These are phyloP conservation scores for Lithobates pipiens DNA, from an alignment of 2,797 vertebrate genomes.

Conservation along the genomic window DNA sequence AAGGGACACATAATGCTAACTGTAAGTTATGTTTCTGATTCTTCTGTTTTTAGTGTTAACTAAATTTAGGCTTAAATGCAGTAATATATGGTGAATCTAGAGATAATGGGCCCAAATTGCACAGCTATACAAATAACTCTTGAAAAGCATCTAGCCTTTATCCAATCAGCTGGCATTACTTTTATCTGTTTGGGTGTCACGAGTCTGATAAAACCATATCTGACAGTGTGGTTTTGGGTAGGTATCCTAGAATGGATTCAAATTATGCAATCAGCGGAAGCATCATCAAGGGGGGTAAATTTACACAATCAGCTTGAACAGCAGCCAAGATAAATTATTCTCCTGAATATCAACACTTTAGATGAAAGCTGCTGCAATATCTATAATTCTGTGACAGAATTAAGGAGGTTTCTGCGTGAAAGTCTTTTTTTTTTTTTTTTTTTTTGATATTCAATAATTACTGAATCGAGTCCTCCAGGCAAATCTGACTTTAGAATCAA, in stretches of 20 bases:
- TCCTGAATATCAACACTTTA: constrained; percentile 2
- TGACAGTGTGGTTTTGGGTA: background rate
- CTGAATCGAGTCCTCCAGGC: background rate
- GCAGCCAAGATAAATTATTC: background rate
- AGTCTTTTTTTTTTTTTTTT: no score
- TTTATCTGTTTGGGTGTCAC: background rate
- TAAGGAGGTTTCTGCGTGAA: background rate
- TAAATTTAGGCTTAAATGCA: background rate
- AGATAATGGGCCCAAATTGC: constrained; percentile 7
- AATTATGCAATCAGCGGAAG: constrained; percentile 33
- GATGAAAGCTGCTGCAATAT: constrained; percentile 5
- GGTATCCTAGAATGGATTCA: constrained; percentile 8
- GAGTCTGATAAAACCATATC: constrained; percentile 2
- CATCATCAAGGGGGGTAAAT: background rate
- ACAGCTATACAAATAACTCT: background rate
- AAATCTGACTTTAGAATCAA: background rate
- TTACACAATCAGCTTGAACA: constrained; percentile 12
- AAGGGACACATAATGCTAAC: no score
- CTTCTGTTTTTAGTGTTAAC: no score
- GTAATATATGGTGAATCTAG: background rate
- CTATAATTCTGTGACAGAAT: background rate
- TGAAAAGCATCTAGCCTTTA: constrained; percentile 17
- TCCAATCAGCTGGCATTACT: constrained; percentile 4
- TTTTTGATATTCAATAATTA: background rate
- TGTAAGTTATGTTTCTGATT: no score